These are phyloP conservation scores for Diabrotica balteata DNA, from an alignment of 2,888 invertebrate genomes.

Conservation along the genomic window DNA sequence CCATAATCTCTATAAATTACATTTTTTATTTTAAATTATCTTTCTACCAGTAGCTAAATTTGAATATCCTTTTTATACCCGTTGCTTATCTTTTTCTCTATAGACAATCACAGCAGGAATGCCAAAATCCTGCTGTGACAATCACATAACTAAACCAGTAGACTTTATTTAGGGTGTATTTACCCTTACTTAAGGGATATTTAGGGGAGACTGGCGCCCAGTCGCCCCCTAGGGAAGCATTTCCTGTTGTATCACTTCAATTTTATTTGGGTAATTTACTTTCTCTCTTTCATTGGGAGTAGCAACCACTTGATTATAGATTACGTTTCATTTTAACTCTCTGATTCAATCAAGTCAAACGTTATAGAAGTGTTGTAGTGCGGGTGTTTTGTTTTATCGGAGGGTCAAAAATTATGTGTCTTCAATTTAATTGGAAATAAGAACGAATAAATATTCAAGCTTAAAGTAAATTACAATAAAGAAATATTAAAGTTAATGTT, in stretches of 20 bases:
- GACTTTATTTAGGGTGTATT: slow-evolving; percentile 7
- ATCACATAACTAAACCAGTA: slow-evolving; percentile 33
- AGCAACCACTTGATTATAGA: slow-evolving; percentile 47
- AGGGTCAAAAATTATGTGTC: neutral
- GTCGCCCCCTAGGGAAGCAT: slow-evolving; percentile 43
- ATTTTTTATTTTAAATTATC: too few relatives aligned
- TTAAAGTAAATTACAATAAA: too few relatives aligned
- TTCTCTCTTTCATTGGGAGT: slow-evolving; percentile 28
- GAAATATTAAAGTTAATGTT: too few relatives aligned
- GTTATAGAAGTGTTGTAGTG: slow-evolving; percentile 11
- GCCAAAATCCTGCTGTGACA: slow-evolving; percentile 29
- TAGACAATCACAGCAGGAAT: neutral
- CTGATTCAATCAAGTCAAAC: slow-evolving; percentile 39
- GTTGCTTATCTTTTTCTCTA: neutral
- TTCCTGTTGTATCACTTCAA: slow-evolving; percentile 51
- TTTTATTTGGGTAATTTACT: slow-evolving; percentile 53
- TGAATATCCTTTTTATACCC: too few relatives aligned
- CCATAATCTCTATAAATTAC: too few relatives aligned
- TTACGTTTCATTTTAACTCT: slow-evolving; percentile 40
- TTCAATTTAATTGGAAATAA: neutral
- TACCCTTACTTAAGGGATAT: slow-evolving; percentile 35
- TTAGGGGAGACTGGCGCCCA: slow-evolving; percentile 18
- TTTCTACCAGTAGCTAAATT: too few relatives aligned
- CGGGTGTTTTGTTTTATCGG: neutral
- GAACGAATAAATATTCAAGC: too few relatives aligned